Conservation (phyloP, 2,888 invertebrate genomes). For the Heliothis peltigera region DNA sequence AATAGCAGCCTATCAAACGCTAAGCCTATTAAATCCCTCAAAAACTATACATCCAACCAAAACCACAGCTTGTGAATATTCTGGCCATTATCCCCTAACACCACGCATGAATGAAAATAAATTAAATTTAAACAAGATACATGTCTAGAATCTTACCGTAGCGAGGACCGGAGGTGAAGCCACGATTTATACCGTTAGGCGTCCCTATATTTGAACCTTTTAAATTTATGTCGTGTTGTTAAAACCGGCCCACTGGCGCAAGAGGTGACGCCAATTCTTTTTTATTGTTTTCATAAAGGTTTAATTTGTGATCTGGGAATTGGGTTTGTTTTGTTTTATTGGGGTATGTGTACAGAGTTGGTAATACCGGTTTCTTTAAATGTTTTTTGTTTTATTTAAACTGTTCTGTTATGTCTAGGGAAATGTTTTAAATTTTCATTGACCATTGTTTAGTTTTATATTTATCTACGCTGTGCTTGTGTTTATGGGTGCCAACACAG, state of each 20-base stretch:
- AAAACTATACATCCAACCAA: slow-evolving; percentile 54
- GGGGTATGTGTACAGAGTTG: background rate
- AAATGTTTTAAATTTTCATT: too few relatives aligned
- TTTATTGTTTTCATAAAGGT: slow-evolving; percentile 63
- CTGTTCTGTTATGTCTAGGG: too few relatives aligned
- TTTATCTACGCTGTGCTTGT: too few relatives aligned
- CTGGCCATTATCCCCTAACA: slow-evolving; percentile 32
- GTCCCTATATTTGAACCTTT: slow-evolving; percentile 62
- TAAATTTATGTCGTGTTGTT: slow-evolving; percentile 66
- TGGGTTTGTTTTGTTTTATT: slow-evolving; percentile 28
- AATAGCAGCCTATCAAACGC: slow-evolving; percentile 32
- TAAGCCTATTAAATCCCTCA: slow-evolving; percentile 9
- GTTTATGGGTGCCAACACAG: too few relatives aligned
- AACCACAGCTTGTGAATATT: slow-evolving; percentile 37
- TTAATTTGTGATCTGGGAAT: slow-evolving; percentile 61
- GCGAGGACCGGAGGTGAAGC: slow-evolving; percentile 59
- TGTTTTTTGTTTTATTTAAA: background rate
- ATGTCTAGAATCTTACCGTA: slow-evolving; percentile 41
- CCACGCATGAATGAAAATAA: slow-evolving; percentile 67
- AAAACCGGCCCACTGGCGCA: slow-evolving; percentile 42
- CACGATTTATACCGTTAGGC: slow-evolving; percentile 60
- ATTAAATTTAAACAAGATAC: slow-evolving; percentile 70
- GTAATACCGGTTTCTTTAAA: background rate
- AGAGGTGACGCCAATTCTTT: slow-evolving; percentile 57
- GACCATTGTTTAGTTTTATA: too few relatives aligned